Percentiles rank a stretch among this genome's conserved stretches.
These are phyloP conservation scores for Pterostichus madidus DNA, from an alignment of 2,888 invertebrate genomes.

Conservation along the genomic window DNA sequence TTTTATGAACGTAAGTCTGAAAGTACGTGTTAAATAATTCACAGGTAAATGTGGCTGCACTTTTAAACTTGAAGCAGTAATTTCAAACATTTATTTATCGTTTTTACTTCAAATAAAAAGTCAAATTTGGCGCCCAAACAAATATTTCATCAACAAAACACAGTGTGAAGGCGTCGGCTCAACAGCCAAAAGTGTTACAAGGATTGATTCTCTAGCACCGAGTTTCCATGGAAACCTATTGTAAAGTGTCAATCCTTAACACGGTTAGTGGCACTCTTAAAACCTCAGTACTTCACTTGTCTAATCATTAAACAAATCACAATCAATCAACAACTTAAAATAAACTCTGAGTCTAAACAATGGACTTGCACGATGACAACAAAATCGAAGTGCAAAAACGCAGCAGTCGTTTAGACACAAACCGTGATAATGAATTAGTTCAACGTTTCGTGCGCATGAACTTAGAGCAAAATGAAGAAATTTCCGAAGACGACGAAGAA, in stretches of 20 bases:
- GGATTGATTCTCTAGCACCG: slow-evolving; percentile 66
- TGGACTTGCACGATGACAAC: slow-evolving; percentile 34
- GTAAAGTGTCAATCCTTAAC: slow-evolving; percentile 56
- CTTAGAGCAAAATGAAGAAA: slow-evolving; percentile 79
- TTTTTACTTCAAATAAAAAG: background rate
- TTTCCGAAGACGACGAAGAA: slow-evolving; percentile 70
- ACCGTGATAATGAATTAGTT: slow-evolving; percentile 86
- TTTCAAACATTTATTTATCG: slow-evolving; percentile 5
- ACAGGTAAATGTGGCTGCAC: background rate
- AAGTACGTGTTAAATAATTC: slow-evolving; percentile 34
- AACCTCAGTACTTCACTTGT: background rate
- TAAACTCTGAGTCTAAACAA: slow-evolving; percentile 17
- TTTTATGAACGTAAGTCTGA: slow-evolving; percentile 30
- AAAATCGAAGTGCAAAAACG: slow-evolving; percentile 53
- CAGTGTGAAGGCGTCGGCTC: slow-evolving; percentile 53
- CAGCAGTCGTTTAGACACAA: slow-evolving; percentile 78
- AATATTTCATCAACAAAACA: slow-evolving; percentile 44
- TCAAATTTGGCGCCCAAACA: slow-evolving; percentile 48
- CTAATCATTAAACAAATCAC: slow-evolving; percentile 18
- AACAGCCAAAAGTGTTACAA: slow-evolving; percentile 49
- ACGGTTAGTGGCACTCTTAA: slow-evolving; percentile 14
- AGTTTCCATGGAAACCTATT: slow-evolving; percentile 54
- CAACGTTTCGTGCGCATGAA: slow-evolving; percentile 89
- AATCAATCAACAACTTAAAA: background rate
- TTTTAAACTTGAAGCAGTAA: background rate